These are phyloP conservation scores for pig (Sus scrofa) DNA, from an alignment of 2,113 vertebrate genomes.

Conservation along the genomic window T2T-Sscrofa CM000818.6:123984501-123985000, in stretches of 20 bases:
- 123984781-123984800: neutral
- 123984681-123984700: conserved; percentile 26
- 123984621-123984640: conserved; percentile 96
- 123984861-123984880: no score
- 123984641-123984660: conserved; percentile 64
- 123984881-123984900: no score
- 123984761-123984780: conserved; percentile 2
- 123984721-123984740: neutral
- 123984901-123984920: no score
- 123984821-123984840: no score
- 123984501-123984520: conserved; percentile 97
- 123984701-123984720: neutral
- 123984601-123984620: conserved; percentile 99
- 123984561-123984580: conserved; percentile 97
- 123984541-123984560: conserved; percentile 98
- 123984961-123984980: no score
- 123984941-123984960: no score
- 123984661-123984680: conserved; percentile 35
- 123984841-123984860: no score
- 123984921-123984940: no score
- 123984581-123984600: conserved; percentile 98
- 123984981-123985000: no score
- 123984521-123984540: conserved; percentile 94
- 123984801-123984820: no score
- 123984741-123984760: conserved; percentile 20